Base-by-base conservation (phyloP, 2,888 invertebrate genomes). In the Oligia fasciuncula region DNA sequence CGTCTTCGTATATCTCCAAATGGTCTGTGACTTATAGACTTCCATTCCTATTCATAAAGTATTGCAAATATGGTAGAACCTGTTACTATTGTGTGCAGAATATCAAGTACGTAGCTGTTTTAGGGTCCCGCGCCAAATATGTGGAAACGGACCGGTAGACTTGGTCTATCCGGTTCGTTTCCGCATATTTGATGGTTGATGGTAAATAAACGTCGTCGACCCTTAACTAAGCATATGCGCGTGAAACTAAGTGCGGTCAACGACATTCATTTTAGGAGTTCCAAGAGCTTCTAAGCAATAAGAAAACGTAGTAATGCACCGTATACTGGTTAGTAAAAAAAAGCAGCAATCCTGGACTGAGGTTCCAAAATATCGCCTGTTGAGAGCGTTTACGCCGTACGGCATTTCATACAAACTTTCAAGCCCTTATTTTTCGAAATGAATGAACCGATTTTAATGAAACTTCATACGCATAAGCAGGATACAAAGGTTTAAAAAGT, bases 71-170 rank as follows among this genome's bases (percentile, higher is more conserved):
- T 14, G 17, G 60, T n/a, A 35, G 40, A n/a, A 40, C 46, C 51
- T 54, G 40, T 62, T 51, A n/a, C 51, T n/a, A 13, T 51, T 35
- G 51, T n/a, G 68, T 43, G 69, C 40, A 76, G 76, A 82, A 76
- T 83, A 35, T 51, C 11, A 76, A 83, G 13, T 46, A 14, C 13
- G 49, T 40, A 46, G n/a, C 68, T 63, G 49, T 54, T 57, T 19
- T 70, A 43, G 54, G 14, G 29, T 23, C 17, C 14, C 63, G 43
- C 57, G 29, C 11, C 68, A 54, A 81, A 81, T 49, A 74, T 40
- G 82, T 23, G 5, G 23, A 40, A 66, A 66, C 43, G 6, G 65
- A 19, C 35, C 67, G 62, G n/a, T 13, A 23, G 46, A 54, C 65
- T 51, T 13, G 23, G 40, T 40, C 40, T 66, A 40, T 23, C 23